phyloP scores from a whole-genome alignment of 2,797 vertebrate genomes.

The Pipistrellus nathusii region DNA sequence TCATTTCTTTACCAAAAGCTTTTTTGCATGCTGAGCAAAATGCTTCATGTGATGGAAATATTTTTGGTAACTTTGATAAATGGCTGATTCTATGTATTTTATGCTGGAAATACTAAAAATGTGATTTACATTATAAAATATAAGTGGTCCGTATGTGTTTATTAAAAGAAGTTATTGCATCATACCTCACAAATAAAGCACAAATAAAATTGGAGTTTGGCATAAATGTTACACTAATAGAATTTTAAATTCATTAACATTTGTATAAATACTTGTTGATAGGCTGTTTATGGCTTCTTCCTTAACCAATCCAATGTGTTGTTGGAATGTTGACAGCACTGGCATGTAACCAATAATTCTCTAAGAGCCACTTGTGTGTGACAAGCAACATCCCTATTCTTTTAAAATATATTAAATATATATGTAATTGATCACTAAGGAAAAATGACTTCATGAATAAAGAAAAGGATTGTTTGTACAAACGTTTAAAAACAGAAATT shows the following conservation, averaged over 20 bases:
- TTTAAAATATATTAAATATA: conserved; percentile 71
- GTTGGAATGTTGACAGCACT: conserved; percentile 66
- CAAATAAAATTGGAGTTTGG: conserved; percentile 77
- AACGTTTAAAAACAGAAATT: conserved; percentile 73
- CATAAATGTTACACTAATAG: conserved; percentile 68
- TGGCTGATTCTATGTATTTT: conserved; percentile 56
- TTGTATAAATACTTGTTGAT: conserved; percentile 82
- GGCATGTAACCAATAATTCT: conserved; percentile 77
- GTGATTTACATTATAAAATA: conserved; percentile 73
- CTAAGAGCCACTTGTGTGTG: conserved; percentile 70
- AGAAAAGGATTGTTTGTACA: conserved; percentile 66
- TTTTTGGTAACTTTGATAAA: conserved; percentile 75
- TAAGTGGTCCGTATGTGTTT: conserved; percentile 69
- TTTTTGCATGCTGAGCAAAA: conserved; percentile 56
- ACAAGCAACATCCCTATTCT: conserved; percentile 76
- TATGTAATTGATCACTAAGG: conserved; percentile 63
- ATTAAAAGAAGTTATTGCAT: conserved; percentile 76
- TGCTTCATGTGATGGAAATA: conserved; percentile 48
- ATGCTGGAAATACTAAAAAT: conserved; percentile 62
- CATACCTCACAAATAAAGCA: conserved; percentile 72
- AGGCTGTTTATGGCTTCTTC: conserved; percentile 80
- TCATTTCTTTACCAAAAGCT: conserved; percentile 72
- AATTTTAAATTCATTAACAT: conserved; percentile 83
- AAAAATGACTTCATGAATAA: conserved; percentile 76
- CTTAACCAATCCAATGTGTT: conserved; percentile 78